Evolutionary conservation across 2,888 invertebrate species (phyloP), one percentile per base, ranked within the genome.

Genomic region (Hirtodrosophila confusa): DNA sequence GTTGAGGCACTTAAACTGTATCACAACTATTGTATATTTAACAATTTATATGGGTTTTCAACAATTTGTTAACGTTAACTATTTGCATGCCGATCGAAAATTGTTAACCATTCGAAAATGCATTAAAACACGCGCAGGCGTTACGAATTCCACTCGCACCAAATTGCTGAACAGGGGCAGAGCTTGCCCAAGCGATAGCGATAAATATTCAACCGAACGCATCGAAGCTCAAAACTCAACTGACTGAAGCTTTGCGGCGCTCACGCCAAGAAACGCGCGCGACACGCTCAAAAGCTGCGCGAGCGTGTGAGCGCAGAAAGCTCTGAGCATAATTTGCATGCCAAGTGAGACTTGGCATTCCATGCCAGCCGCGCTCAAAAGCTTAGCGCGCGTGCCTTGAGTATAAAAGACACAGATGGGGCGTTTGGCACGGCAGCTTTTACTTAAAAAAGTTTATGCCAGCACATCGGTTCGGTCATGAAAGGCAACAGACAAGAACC

Each of bases 151-250:
- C 67, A 49, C 27, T 47, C 44, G 56, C 49, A 48, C 50, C 29
- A 58, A 49, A 55, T 27, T 24, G 12, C 17, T n/a, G 17, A 24
- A 35, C 49, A 41, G 27, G 37, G 47, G 27, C 48, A 55, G 24
- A 58, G 37, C 39, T 65, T 54, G 66, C 53, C 58, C 72, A 67
- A 51, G 48, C 67, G 58, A 37, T 31, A 48, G 63, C 48, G 54
- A 55, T 17, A 49, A 56, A 71, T 61, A 41, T 67, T 56, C 82
- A 88, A 89, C 90, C 89, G 82, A 66, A 80, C 89, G 76, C 85
- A 76, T 62, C 80, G 78, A 90, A 83, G 78, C 66, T 78, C 75
- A 74, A 82, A 86, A 89, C 87, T 90, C 78, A 78, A 89, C 86
- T 90, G 78, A 66, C 24, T 47, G 17, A 43, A 49, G 39, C 44